Evolutionary conservation across 2,888 invertebrate genomes (phyloP), one percentile per base, ranked within the genome.

Genomic region (Nymphalis c-album): DNA sequence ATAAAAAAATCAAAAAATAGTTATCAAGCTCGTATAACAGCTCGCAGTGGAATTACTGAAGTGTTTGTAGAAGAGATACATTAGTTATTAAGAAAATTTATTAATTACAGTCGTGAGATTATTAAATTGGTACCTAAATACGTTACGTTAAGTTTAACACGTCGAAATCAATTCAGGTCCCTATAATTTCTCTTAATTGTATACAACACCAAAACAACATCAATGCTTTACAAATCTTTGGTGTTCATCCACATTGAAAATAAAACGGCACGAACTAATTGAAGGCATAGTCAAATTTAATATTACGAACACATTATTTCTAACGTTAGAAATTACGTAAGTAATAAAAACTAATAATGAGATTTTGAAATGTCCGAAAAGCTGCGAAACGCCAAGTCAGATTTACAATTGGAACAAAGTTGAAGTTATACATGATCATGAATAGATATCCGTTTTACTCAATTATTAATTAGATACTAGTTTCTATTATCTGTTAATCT

Each of bases 151-250:
- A 85, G 82, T 85, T 84, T 83, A 85, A 88, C 81, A 87, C 86
- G 85, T 88, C 86, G 86, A 89, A 87, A 87, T 88, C 82, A 88
- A 88, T 87, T 92, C 92, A 92, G 92, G 92, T 92, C 92, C 92
- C 92, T 87, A 88, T 85, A 89, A 89, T 91, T 91, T 91, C 84
- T 85, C 90, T 91, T 90, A 91, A 86, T 86, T 88, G 88, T 86
- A 85, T 84, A 90, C 92, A 91, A 90, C 92, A 91, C 91, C 91
- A 91, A 91, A 88, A 87, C 82, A 83, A 85, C 81, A 78, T 86
- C 80, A 85, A 86, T 82, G 85, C 83, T 86, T 88, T 85, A 88
- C 87, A 90, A 90, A 91, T 92, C 92, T 92, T 92, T 92, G 92
- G 92, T 90, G 92, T 88, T 87, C 85, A 87, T 90, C 86, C 87